These are phyloP conservation scores for Ranitomeya imitator DNA, from an alignment of 2,113 vertebrate genomes.

Conservation along the genomic window DNA sequence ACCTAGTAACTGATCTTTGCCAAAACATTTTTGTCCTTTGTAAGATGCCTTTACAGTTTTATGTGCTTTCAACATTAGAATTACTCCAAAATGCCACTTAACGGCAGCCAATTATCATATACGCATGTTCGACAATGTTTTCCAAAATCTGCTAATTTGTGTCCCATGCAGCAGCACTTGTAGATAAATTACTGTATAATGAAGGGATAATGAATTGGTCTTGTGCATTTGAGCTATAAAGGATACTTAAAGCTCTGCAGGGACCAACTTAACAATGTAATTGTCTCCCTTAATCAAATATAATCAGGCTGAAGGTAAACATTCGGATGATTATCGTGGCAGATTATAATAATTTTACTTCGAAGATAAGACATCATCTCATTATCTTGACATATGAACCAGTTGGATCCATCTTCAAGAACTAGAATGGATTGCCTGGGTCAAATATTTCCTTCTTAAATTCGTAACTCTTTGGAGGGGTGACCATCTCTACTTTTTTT, in stretches of 20 bases:
- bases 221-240: not conserved
- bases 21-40: too few species aligned
- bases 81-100: not conserved
- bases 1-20: too few species aligned
- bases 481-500: too few species aligned
- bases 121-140: not conserved
- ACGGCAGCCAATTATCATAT: not conserved
- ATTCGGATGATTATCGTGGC: constrained; percentile 4
- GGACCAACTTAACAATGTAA: constrained; percentile 36
- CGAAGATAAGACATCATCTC: not conserved
- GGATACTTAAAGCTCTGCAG: constrained; percentile 4
- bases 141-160: not conserved
- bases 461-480: too few species aligned
- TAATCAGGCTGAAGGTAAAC: constrained; percentile 26
- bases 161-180: not conserved
- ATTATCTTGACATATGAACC: not conserved
- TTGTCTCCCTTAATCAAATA: constrained; percentile 27
- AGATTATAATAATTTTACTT: constrained; percentile 7
- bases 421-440: not conserved
- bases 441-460: not conserved
- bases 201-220: not conserved
- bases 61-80: too few species aligned
- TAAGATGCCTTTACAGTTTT: too few species aligned
- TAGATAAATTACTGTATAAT: not conserved
- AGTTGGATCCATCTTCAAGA: not conserved